Base-by-base conservation (phyloP, 1,140 invertebrate species). In the Brachionus koreanus region DNA sequence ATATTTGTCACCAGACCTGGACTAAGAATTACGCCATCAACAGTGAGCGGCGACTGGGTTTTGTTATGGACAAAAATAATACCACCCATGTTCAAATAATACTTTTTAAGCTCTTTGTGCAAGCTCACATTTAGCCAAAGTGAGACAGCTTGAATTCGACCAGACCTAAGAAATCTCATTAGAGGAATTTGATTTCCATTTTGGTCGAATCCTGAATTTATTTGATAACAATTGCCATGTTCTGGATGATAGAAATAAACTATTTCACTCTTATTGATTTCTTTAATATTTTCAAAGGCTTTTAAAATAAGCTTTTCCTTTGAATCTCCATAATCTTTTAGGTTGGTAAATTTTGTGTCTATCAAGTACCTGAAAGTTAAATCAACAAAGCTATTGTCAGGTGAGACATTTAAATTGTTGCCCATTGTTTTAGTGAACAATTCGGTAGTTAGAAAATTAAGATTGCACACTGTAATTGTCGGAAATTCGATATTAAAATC, bases 381-480 rank as follows among this genome's bases (percentile, higher is more conserved):
- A 1, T 37, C 29, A 6, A 69, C 12, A 23, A 39, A 69, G n/a
- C 12, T 13, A 39, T 69, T 0, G 10, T 37, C 35, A 9, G 65
- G 65, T 9, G 10, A 16, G 0, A 1, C 7, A 19, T 39, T 37
- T n/a, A 37, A 69, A 37, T 19, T 13, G 5, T 25, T 19, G 2
- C 16, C 16, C 0, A 69, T 16, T 37, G 29, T 37, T 7, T 39
- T 33, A 39, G 3, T 10, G 16, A 39, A 1, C 7, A 39, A 69
- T 39, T 39, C 12, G 9, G 39, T 77, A n/a, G 74, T 77, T 19
- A 77, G 52, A 57, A 35, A 77, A 46, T 77, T 77, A n/a, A 77
- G 10, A 79, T 79, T 79, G 57, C 76, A 79, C 3, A 63, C 39
- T 35, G 49, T 79, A 3, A 79, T 61, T 39, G 46, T 79, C 10